Base-by-base conservation (phyloP, 37 sponge, comb jelly and placozoan species). In the Aplysina aerophoba region DNA sequence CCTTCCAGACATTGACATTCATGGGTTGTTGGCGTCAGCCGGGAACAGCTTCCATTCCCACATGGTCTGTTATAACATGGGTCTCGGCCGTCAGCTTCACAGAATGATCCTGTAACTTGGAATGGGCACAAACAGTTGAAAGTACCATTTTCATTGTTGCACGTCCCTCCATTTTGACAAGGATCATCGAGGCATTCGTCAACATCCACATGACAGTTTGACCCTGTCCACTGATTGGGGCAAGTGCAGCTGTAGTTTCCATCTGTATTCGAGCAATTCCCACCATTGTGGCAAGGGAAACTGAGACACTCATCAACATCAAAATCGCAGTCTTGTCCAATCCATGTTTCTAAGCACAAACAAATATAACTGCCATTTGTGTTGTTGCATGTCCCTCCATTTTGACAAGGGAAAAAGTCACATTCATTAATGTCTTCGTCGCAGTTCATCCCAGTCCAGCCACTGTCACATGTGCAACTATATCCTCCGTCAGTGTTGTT, bases 231-330 rank as follows among this genome's bases (percentile, higher is more conserved):
- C 33, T 36, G 74, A 31, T 1, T 50, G 12, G 73, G 44, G 40
- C 84, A 84, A 34, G 34, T 37, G 69, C 84, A 84, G 35, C 21
- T 66, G 69, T 74, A 84, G 69, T 8, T 36, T 5, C 69, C 73
- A 39, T n/a, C 24, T 4, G 39, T 24, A 54, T 75, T 50, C 21
- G 13, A 71, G 60, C 95, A 94, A 14, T 59, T 86, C 37, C 74
- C 94, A 36, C 83, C 88, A 81, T 92, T 89, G n/a, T 68, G 57
- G 37, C 95, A 95, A 22, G 84, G 86, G n/a, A 55, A 44, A 31
- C 56, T n/a, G n/a, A n/a, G n/a, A n/a, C 30, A 93, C 25, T 95
- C 96, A 81, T 93, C 63, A 60, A 95, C 83, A 55, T 84, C 83
- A 0, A 14, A 19, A 11, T 79, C 62, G 55, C 95, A 94, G 58